Evolutionary conservation across 2,888 invertebrate species (phyloP).

Genomic region (Hyposoter didymator): DNA sequence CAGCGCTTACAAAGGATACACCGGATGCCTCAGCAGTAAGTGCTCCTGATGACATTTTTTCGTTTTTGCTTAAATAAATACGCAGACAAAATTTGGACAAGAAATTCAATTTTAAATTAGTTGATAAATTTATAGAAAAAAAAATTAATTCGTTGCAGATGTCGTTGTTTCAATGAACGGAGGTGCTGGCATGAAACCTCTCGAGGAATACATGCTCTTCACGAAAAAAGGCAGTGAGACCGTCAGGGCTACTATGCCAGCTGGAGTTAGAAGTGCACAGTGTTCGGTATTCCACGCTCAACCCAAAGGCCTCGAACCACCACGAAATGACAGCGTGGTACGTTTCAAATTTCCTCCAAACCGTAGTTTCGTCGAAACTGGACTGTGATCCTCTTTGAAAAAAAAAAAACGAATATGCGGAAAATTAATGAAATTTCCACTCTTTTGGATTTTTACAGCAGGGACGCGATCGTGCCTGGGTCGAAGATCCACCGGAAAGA

Average conservation of each 20-base stretch:
- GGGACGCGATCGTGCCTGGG: slow-evolving; percentile 93
- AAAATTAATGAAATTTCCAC: background rate
- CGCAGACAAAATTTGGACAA: background rate
- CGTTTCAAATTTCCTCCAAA: slow-evolving; percentile 71
- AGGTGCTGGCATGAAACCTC: slow-evolving; percentile 89
- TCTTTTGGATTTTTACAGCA: slow-evolving; percentile 79
- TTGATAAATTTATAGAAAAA: background rate
- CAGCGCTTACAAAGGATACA: slow-evolving; percentile 93
- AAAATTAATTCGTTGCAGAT: slow-evolving; percentile 85
- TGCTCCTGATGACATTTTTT: slow-evolving; percentile 72
- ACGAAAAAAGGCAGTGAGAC: slow-evolving; percentile 93
- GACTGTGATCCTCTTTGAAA: too few species aligned
- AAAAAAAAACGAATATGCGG: too few species aligned
- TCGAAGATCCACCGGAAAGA: slow-evolving; percentile 92
- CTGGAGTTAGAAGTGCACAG: slow-evolving; percentile 94
- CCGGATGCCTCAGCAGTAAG: slow-evolving; percentile 95
- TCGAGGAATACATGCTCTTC: slow-evolving; percentile 97
- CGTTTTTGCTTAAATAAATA: background rate
- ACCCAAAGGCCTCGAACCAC: slow-evolving; percentile 80
- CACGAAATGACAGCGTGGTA: slow-evolving; percentile 85
- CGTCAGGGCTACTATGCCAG: slow-evolving; percentile 94
- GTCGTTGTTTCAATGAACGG: slow-evolving; percentile 94
- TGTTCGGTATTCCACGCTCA: slow-evolving; percentile 90
- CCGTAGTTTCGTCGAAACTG: background rate
- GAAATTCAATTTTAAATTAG: background rate